Conservation (phyloP, 2,797 vertebrate species). For the Pempheris klunzingeri region DNA sequence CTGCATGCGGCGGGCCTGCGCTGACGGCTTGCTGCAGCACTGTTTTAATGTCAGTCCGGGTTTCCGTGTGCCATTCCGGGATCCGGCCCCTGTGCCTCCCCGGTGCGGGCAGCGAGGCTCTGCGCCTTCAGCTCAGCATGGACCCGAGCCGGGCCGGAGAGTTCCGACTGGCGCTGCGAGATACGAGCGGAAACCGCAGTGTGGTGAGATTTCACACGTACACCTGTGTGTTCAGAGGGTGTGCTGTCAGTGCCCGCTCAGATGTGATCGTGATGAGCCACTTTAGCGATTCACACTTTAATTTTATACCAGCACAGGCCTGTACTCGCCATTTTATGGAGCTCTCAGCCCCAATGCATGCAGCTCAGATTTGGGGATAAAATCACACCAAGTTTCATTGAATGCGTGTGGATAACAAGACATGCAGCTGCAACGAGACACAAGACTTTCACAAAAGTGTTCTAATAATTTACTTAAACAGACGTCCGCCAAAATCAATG, state of each 20-base stretch:
- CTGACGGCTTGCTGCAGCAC: conserved; percentile 78
- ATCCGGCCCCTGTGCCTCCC: conserved; percentile 81
- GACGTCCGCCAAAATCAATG: too few relatives aligned
- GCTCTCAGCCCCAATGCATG: neutral
- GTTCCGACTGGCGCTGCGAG: conserved; percentile 87
- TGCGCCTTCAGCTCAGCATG: conserved; percentile 91
- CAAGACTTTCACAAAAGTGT: too few relatives aligned
- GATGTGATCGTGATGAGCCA: neutral
- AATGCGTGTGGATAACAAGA: neutral
- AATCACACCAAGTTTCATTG: neutral
- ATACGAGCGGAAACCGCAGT: conserved; percentile 81
- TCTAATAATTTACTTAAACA: neutral
- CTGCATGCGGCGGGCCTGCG: conserved; percentile 59
- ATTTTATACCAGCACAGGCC: conserved; percentile 25
- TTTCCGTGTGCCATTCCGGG: conserved; percentile 86
- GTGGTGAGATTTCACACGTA: conserved; percentile 74
- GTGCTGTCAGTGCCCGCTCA: neutral
- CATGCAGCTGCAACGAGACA: neutral
- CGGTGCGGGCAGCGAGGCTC: conserved; percentile 79
- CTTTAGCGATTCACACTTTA: neutral
- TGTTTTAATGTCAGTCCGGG: conserved; percentile 90
- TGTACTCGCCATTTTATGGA: conserved; percentile 48
- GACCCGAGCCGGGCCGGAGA: conserved; percentile 87
- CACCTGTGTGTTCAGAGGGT: conserved; percentile 23
- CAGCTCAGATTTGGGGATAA: neutral